Base-by-base conservation (phyloP, 92 coral and sea anemone species). In the Porites cylindrica region DNA sequence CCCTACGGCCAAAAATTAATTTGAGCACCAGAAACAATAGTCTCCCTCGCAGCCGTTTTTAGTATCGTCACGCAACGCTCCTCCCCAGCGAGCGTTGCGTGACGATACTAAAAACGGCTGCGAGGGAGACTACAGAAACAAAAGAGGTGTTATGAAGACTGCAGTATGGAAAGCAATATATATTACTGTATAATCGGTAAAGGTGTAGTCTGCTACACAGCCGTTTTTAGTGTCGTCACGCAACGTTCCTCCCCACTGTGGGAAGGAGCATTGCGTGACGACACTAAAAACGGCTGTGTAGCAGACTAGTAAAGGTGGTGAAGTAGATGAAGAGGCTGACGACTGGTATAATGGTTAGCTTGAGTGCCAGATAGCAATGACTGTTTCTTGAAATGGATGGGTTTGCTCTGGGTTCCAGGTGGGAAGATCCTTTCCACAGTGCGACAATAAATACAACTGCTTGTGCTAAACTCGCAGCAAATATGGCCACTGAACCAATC, bases 1-100 rank as follows among this genome's bases (percentile, higher is more conserved):
- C 92, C 17, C 94, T 88, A 21, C 93, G 90, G n/a, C 98, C 98
- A 75, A 83, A 91, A 60, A 88, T 77, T 6, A 95, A 71, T 82
- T 93, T 93, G 60, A 93, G 88, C 71, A 88, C 61, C 12, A 93
- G 32, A 67, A 93, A 93, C 38, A 93, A 52, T 23, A 23, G 24
- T 23, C 24, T 23, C 24, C 24, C 24, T 23, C 24, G 24, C 24
- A 23, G 24, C 24, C 24, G 24, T 23, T 23, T 23, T 23, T 23
- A 23, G 24, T 23, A 23, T 23, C 24, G 24, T 23, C 24, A 23
- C 24, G 24, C 24, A 23, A 23, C 24, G 24, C 24, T 23, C 24
- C 24, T 23, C 24, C 24, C 24, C 24, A 23, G 24, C 0, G 24
- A 23, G 24, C 24, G 24, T 23, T 23, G 24, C 24, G 24, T 23